A percentile compares a stretch with the other conserved stretches of the same genome.
Conservation (phyloP, 2,888 invertebrate genomes). For the Yponomeuta malinellus region DNA sequence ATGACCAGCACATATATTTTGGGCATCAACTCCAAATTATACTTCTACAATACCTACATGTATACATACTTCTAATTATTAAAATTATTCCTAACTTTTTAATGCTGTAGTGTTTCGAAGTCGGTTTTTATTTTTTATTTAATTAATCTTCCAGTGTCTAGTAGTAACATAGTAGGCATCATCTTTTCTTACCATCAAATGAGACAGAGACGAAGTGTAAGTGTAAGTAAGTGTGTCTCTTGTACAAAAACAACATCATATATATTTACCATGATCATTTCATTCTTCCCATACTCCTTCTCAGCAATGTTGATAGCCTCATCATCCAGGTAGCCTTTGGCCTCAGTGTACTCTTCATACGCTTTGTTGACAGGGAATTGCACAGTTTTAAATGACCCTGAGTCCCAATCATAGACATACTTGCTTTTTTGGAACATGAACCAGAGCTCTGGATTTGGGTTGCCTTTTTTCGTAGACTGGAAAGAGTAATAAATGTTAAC, state of each 20-base stretch:
- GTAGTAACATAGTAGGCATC: no score
- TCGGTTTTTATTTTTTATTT: no score
- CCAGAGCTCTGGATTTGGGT: slow-evolving; percentile 80
- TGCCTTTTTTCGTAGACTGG: slow-evolving; percentile 33
- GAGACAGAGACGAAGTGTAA: neutral
- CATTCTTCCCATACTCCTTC: slow-evolving; percentile 92
- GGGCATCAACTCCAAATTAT: no score
- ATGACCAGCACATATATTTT: no score
- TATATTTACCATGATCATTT: slow-evolving; percentile 84
- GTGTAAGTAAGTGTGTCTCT: neutral
- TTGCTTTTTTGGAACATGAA: slow-evolving; percentile 98
- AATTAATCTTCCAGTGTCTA: no score
- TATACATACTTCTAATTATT: no score
- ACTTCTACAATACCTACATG: no score
- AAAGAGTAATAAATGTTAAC: neutral
- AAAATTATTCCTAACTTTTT: no score
- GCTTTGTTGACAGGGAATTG: slow-evolving; percentile 88
- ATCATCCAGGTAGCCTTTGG: slow-evolving; percentile 93
- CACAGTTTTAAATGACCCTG: slow-evolving; percentile 86
- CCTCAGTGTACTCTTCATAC: slow-evolving; percentile 83
- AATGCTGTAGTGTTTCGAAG: no score
- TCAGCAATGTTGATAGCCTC: slow-evolving; percentile 84
- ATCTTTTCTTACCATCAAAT: neutral
- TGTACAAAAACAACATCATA: neutral
- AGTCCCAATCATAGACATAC: slow-evolving; percentile 91